Percentiles rank a stretch among this genome's conserved stretches.
Evolutionary conservation across 2,888 invertebrate species (phyloP).

Genomic region (Sinelater perroti): DNA sequence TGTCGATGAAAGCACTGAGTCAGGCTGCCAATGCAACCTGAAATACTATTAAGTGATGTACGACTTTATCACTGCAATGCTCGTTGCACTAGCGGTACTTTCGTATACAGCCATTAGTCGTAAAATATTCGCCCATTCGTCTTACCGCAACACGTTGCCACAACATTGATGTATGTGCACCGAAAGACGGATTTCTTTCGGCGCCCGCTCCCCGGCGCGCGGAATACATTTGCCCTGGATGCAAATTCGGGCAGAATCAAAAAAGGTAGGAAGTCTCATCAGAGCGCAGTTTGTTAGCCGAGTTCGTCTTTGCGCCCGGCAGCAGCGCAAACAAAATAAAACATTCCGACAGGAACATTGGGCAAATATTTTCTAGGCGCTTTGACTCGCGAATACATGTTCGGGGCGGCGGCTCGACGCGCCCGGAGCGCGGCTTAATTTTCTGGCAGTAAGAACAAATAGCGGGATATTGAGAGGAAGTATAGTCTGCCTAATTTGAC

Average conservation of each 20-base stretch:
- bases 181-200: background rate
- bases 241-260: slow-evolving; percentile 20
- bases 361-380: slow-evolving; percentile 27
- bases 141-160: no score
- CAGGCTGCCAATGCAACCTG: no score
- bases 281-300: slow-evolving; percentile 21
- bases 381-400: slow-evolving; percentile 25
- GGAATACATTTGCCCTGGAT: slow-evolving; percentile 18
- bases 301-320: slow-evolving; percentile 14
- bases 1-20: no score
- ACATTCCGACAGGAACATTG: slow-evolving; percentile 22
- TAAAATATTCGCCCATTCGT: no score
- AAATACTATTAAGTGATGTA: no score
- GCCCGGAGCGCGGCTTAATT: slow-evolving; percentile 15
- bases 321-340: slow-evolving; percentile 25
- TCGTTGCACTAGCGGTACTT: no score
- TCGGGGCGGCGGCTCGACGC: background rate
- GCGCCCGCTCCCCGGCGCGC: background rate
- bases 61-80: no score
- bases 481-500: slow-evolving; percentile 32
- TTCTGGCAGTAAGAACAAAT: slow-evolving; percentile 31
- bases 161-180: background rate
- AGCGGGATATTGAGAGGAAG: slow-evolving; percentile 28
- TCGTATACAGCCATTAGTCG: no score
- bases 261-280: slow-evolving; percentile 30